Evolutionary conservation across 2,113 vertebrate genomes (phyloP), one percentile per base, ranked within the genome.

Genomic region (Lichenostomus cassidix): DNA sequence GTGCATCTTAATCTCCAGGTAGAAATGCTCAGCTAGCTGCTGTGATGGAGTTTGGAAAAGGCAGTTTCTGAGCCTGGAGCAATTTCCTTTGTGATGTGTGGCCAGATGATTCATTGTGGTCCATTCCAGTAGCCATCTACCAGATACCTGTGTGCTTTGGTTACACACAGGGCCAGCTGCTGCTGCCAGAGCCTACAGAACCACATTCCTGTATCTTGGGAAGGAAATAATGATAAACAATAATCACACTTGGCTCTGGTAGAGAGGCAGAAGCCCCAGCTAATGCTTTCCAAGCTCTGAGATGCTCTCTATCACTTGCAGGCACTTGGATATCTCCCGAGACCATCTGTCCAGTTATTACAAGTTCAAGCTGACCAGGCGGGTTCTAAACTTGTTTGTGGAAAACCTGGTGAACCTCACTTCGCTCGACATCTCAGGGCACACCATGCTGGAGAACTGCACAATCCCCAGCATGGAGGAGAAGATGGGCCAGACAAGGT

Each of bases 361-460:
- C 76, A 99, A 99, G 94, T 99, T 98, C 95, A 99, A 99, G 97
- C 98, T 99, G 97, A 99, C 98, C 23, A 98, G 98, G 89, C 98
- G 99, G 87, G 98, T 98, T 82, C 97, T 99, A 85, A 98, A 98
- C n/a, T 98, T 98, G 84, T 97, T 99, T 15, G 98, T 99, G 44
- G 99, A 99, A 95, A 98, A 98, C 87, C 97, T 99, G 96, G 98
- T 98, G 73, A 98, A 98, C 87, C 98, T 99, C 93, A 98, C 98
- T 29, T 99, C 99, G 0, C 98, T 99, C 76, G 99, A 99, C 97
- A 99, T 99, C 97, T 99, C 99, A 4, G 99, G 99, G 41, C 99
- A 99, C 96, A 97, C 98, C 84, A 99, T 99, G 98, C 97, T 99
- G 91, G 99, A 99, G 96, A 99, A 99, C 98, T 99, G 99, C 96